Percentiles rank a stretch among this genome's conserved stretches.
Evolutionary conservation across 1,140 invertebrate species (phyloP).

Genomic region (Hypothenemus hampei): DNA sequence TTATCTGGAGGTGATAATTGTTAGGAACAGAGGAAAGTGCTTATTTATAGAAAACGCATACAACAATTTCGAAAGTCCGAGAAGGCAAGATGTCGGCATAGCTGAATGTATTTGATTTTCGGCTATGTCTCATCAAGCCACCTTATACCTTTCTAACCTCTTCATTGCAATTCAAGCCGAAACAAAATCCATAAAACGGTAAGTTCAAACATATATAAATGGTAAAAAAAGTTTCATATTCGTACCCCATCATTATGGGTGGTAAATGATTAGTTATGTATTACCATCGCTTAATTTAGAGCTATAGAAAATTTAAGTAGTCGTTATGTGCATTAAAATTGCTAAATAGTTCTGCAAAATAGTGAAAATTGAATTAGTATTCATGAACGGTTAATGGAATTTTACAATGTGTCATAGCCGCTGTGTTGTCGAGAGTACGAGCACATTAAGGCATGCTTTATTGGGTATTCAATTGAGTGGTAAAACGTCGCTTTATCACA

Average conservation of each 20-base stretch:
- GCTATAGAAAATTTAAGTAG: slow-evolving; percentile 3
- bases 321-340: slow-evolving; percentile 7
- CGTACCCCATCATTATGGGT: slow-evolving; percentile 9
- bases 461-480: no score
- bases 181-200: no score
- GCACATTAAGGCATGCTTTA: no score
- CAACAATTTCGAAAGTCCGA: slow-evolving; percentile 48
- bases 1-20: no score
- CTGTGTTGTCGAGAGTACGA: no score
- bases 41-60: slow-evolving; percentile 6
- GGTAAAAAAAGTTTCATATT: no score
- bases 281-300: slow-evolving; percentile 5
- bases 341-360: slow-evolving; percentile 17
- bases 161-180: no score
- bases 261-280: slow-evolving; percentile 2
- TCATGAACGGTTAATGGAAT: slow-evolving; percentile 16
- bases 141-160: slow-evolving; percentile 44
- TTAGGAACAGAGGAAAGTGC: slow-evolving; percentile 14
- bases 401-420: slow-evolving; percentile 20
- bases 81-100: slow-evolving; percentile 66
- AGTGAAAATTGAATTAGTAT: slow-evolving; percentile 18
- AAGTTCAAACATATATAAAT: no score
- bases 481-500: no score
- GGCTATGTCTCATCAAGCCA: slow-evolving; percentile 63
- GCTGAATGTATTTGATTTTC: slow-evolving; percentile 56